Percentiles rank a stretch among this genome's conserved stretches.
These are phyloP conservation scores for Melanerpes aurifrons DNA, from an alignment of 2,113 vertebrate genomes.

Conservation along the genomic window DNA sequence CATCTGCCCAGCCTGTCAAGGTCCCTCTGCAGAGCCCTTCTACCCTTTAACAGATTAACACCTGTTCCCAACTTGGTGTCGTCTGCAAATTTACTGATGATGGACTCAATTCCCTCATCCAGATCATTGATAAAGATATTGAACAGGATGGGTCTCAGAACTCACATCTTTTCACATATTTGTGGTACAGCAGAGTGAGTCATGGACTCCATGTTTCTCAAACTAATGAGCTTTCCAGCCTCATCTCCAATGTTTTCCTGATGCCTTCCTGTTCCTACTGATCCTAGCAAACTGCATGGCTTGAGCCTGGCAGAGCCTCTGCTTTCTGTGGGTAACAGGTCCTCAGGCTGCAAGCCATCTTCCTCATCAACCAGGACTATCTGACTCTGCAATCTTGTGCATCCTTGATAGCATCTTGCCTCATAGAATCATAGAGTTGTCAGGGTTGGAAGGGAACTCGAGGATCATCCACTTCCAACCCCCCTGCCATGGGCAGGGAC, in stretches of 20 bases:
- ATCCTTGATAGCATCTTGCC: neutral
- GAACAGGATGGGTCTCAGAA: too few relatives aligned
- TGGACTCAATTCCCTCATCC: too few relatives aligned
- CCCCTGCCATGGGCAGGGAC: too few relatives aligned
- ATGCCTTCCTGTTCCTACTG: neutral
- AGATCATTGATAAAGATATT: too few relatives aligned
- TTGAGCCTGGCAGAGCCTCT: neutral
- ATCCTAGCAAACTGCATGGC: neutral
- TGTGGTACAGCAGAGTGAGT: neutral
- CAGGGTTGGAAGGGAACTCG: too few relatives aligned
- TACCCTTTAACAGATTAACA: too few relatives aligned
- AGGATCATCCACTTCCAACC: too few relatives aligned
- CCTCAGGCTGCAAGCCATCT: neutral
- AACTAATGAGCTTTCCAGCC: neutral
- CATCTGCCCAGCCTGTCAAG: too few relatives aligned
- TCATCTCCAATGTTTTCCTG: neutral
- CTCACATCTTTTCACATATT: neutral
- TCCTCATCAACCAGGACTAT: neutral
- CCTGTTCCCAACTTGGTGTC: too few relatives aligned
- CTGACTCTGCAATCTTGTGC: neutral
- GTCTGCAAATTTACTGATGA: too few relatives aligned
- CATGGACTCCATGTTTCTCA: neutral
- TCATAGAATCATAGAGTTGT: neutral
- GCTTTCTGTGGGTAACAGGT: neutral
- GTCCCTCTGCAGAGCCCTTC: too few relatives aligned